These are phyloP conservation scores for Dicyrtoma fusca DNA, from an alignment of 2,888 invertebrate species.

Conservation along the genomic window DNA sequence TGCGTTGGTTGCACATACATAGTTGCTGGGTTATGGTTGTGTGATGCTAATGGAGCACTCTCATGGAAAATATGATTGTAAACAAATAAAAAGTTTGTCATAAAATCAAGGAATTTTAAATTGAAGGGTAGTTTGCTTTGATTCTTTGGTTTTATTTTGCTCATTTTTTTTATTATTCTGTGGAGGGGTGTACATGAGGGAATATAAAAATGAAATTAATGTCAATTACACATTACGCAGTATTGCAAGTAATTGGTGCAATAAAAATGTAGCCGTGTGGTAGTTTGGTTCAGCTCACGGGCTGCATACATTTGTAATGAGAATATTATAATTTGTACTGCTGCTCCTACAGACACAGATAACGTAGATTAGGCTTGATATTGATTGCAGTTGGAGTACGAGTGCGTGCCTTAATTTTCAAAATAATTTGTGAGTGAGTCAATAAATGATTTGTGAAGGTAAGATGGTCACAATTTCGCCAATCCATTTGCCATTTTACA, in stretches of 20 bases:
- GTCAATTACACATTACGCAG: neutral
- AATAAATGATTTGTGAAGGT: slow-evolving; percentile 18
- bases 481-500: neutral
- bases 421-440: slow-evolving; percentile 1
- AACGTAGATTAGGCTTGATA: too few relatives aligned
- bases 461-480: neutral
- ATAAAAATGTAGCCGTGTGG: neutral
- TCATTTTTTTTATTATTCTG: neutral
- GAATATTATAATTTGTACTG: too few relatives aligned
- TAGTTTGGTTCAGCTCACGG: neutral
- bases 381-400: neutral
- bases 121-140: neutral
- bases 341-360: too few relatives aligned
- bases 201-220: neutral
- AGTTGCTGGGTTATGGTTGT: too few relatives aligned
- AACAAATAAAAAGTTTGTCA: too few relatives aligned
- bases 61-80: too few relatives aligned
- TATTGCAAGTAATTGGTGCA: neutral
- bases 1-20: too few relatives aligned
- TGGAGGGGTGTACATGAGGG: neutral
- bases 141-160: neutral
- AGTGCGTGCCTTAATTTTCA: neutral
- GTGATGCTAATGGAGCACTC: too few relatives aligned
- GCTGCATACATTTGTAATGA: too few relatives aligned
- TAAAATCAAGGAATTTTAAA: neutral